Percentiles rank a stretch among this genome's conserved stretches.
phyloP scores from a whole-genome alignment of 2,113 vertebrate genomes.

The Chrysochloris asiatica region DNA sequence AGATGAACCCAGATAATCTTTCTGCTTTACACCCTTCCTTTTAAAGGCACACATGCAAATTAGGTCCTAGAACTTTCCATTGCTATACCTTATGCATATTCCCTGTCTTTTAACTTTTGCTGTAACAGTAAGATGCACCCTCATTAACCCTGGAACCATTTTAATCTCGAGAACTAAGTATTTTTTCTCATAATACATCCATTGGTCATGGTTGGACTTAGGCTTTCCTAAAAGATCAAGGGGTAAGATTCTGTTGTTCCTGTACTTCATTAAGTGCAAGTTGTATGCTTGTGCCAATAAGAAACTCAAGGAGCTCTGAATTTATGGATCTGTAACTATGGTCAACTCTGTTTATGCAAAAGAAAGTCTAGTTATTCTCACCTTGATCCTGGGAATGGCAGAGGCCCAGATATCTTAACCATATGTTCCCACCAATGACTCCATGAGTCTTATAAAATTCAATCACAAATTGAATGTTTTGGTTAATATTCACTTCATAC shows the following conservation, averaged over 20 bases:
- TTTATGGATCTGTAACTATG: slow-evolving; percentile 12
- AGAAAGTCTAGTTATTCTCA: slow-evolving; percentile 13
- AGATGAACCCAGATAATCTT: slow-evolving; percentile 16
- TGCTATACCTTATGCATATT: not conserved
- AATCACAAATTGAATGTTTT: not conserved
- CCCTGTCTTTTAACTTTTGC: slow-evolving; percentile 44
- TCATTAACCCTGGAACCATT: slow-evolving; percentile 58
- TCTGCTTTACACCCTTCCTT: not conserved
- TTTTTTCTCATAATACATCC: slow-evolving; percentile 67
- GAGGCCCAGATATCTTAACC: not conserved
- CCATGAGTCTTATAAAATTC: not conserved
- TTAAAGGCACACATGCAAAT: slow-evolving; percentile 42
- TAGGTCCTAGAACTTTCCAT: slow-evolving; percentile 31
- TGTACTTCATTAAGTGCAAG: slow-evolving; percentile 46
- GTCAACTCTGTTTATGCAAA: not conserved
- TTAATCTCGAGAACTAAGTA: slow-evolving; percentile 64
- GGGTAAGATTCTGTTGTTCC: slow-evolving; percentile 62
- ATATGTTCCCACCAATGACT: not conserved
- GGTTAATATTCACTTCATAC: not conserved
- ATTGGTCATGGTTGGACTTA: slow-evolving; percentile 60
- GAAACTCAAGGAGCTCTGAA: slow-evolving; percentile 34
- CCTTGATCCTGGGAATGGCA: not conserved
- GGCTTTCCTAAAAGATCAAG: slow-evolving; percentile 65
- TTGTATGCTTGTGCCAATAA: slow-evolving; percentile 48
- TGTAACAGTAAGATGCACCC: slow-evolving; percentile 41